Evolutionary conservation across 2,113 vertebrate genomes (phyloP).

Genomic region (Gymnogyps californianus): DNA sequence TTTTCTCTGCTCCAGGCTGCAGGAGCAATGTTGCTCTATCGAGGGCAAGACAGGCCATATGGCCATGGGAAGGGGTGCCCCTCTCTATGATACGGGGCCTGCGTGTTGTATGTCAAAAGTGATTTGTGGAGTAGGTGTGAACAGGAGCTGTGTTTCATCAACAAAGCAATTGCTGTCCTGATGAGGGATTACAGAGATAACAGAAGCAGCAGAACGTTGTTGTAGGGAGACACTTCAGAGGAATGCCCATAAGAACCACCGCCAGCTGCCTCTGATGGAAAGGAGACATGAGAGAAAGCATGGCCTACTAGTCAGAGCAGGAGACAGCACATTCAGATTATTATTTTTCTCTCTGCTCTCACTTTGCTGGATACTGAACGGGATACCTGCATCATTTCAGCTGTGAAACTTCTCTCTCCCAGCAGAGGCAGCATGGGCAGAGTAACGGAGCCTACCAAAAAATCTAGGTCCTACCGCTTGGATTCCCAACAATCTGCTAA

Average conservation of each 20-base stretch:
- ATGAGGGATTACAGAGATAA: background rate
- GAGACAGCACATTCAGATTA: background rate
- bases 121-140: conserved; percentile 10
- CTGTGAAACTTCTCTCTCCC: background rate
- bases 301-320: background rate
- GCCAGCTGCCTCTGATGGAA: background rate
- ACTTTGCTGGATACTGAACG: background rate
- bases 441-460: background rate
- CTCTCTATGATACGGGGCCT: background rate
- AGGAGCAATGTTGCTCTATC: background rate
- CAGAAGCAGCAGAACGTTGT: background rate
- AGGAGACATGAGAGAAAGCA: background rate
- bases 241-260: background rate
- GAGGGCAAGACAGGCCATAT: background rate
- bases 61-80: background rate
- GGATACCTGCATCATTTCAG: background rate
- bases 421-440: background rate
- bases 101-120: background rate
- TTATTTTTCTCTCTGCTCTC: background rate
- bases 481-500: background rate
- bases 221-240: background rate
- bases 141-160: conserved; percentile 25
- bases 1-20: background rate
- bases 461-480: background rate
- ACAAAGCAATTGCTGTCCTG: background rate